Percentiles rank a stretch among this genome's conserved stretches.
phyloP scores from a whole-genome alignment of 2,888 invertebrate genomes.

The Lampropteryx suffumata region DNA sequence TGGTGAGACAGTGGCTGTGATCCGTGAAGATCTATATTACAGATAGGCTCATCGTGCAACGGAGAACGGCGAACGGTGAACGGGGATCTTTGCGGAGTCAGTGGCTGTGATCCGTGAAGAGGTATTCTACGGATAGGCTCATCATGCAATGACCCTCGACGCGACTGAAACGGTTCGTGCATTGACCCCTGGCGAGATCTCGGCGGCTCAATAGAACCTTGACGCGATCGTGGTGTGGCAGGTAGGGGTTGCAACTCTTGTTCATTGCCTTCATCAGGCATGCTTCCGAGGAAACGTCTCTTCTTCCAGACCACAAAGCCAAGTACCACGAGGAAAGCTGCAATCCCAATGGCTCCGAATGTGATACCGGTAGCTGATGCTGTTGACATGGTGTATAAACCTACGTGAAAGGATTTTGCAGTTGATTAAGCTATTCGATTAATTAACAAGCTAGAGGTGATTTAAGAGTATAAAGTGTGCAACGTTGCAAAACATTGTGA shows the following conservation, averaged over 20 bases:
- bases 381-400: conserved; percentile 66
- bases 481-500: too few species aligned
- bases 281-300: conserved; percentile 50
- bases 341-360: conserved; percentile 55
- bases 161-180: not conserved
- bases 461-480: too few species aligned
- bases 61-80: too few species aligned
- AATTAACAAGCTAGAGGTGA: too few species aligned
- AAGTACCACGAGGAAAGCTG: conserved; percentile 46
- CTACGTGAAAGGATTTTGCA: conserved; percentile 39
- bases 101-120: conserved; percentile 13
- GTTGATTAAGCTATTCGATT: not conserved
- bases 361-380: conserved; percentile 68
- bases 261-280: conserved; percentile 36
- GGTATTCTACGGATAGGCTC: conserved; percentile 15
- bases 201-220: conserved; percentile 2
- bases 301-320: conserved; percentile 64
- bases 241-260: conserved; percentile 47
- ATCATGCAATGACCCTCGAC: not conserved
- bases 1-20: conserved; percentile 10
- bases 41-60: conserved; percentile 12
- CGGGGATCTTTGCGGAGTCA: conserved; percentile 11
- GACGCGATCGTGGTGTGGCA: conserved; percentile 3
- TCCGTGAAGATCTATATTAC: conserved; percentile 10
- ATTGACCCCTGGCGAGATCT: conserved; percentile 7